Percentiles rank a stretch among this genome's conserved stretches.
Conservation (phyloP, 92 coral and sea anemone genomes). For the Desmophyllum pertusum region DNA sequence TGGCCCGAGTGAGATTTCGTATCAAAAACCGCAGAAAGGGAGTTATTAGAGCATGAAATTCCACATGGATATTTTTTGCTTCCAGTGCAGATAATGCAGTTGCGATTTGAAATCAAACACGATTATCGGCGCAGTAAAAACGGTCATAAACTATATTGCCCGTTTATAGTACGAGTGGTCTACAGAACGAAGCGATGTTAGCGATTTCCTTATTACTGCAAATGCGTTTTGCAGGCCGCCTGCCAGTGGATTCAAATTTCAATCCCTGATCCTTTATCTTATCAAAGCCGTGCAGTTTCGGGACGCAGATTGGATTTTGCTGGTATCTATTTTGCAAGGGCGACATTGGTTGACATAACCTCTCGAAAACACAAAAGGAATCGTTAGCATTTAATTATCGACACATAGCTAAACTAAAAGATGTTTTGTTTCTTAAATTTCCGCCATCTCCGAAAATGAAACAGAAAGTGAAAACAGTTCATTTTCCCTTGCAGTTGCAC, state of each 20-base stretch:
- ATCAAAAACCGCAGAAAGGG: not conserved
- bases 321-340: conserved; percentile 12
- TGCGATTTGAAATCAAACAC: conserved; percentile 1
- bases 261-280: conserved; percentile 21
- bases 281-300: conserved; percentile 36
- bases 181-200: not conserved
- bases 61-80: conserved; percentile 1
- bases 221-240: conserved; percentile 20
- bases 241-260: conserved; percentile 31
- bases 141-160: conserved; percentile 10
- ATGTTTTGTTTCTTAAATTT: not conserved
- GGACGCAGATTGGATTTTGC: conserved; percentile 20
- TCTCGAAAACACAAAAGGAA: conserved; percentile 16
- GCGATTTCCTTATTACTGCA: not conserved
- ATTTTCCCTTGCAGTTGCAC: not conserved
- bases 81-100: conserved; percentile 1
- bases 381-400: conserved; percentile 33
- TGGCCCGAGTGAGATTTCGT: not conserved
- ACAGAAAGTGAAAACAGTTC: not conserved
- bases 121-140: conserved; percentile 3
- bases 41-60: conserved; percentile 2
- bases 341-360: conserved; percentile 12
- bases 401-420: not conserved
- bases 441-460: not conserved
- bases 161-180: not conserved